These are phyloP conservation scores for Danio albolineatus DNA, from an alignment of 2,797 vertebrate species.

Conservation along the genomic window DNA sequence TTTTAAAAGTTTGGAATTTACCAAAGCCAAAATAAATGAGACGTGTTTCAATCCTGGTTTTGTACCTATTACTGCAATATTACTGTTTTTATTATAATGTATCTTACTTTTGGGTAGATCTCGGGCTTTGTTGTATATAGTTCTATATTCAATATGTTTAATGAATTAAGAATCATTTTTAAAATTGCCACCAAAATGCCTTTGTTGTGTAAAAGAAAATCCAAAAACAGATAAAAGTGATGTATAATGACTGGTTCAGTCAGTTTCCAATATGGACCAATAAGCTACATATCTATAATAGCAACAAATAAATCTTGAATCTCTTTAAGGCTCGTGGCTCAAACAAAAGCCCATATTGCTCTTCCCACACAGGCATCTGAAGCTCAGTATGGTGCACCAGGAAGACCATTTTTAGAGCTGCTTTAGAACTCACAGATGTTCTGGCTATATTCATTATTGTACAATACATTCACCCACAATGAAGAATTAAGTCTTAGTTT, in stretches of 20 bases:
- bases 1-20: too few species aligned
- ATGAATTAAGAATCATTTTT: too few species aligned
- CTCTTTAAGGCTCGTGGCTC: neutral
- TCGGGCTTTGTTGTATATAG: too few species aligned
- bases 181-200: neutral
- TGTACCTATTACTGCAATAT: too few species aligned
- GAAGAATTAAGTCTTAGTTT: too few species aligned
- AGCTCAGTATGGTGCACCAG: slow-evolving; percentile 9
- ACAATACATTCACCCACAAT: neutral
- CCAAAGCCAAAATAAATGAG: too few species aligned
- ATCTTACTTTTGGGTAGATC: too few species aligned
- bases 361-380: slow-evolving; percentile 24
- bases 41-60: too few species aligned
- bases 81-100: too few species aligned
- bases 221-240: neutral
- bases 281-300: neutral
- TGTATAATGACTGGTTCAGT: neutral
- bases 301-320: slow-evolving; percentile 3
- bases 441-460: slow-evolving; percentile 8
- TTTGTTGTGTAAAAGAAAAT: neutral
- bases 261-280: neutral
- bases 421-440: slow-evolving; percentile 1
- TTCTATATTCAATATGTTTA: too few species aligned
- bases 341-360: slow-evolving; percentile 26
- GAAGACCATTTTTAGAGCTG: slow-evolving; percentile 2